Evolutionary conservation across 2,797 vertebrate genomes (phyloP).

Genomic region (Macropodus opercularis): DNA sequence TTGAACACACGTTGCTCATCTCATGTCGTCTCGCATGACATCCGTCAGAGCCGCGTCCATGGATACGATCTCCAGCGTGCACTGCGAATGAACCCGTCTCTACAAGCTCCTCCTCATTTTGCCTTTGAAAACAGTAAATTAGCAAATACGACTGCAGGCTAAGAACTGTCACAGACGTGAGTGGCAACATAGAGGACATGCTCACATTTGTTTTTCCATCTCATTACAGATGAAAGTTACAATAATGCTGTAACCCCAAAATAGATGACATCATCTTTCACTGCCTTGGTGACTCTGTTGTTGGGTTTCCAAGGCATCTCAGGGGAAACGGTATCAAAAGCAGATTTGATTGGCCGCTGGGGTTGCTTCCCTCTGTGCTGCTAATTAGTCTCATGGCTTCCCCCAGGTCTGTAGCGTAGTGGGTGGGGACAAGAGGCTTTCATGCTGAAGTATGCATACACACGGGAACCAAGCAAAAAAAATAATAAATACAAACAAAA

Average conservation of each 20-base stretch:
- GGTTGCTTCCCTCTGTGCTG: constrained; percentile 66
- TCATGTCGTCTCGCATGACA: constrained; percentile 34
- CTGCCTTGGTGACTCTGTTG: constrained; percentile 50
- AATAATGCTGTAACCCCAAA: constrained; percentile 25
- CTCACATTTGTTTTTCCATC: constrained; percentile 26
- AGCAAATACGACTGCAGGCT: constrained; percentile 39
- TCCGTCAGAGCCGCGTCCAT: too few relatives aligned
- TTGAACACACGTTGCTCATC: constrained; percentile 27
- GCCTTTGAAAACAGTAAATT: constrained; percentile 44
- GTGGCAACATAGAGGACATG: constrained; percentile 15
- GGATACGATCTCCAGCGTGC: constrained; percentile 29
- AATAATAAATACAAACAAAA: constrained; percentile 21
- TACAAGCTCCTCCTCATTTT: constrained; percentile 34
- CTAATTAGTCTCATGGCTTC: constrained; percentile 74
- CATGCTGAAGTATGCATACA: constrained; percentile 30
- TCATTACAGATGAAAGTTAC: constrained; percentile 32
- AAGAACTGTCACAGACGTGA: constrained; percentile 7
- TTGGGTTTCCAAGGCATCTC: constrained; percentile 68
- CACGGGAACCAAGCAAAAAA: constrained; percentile 3
- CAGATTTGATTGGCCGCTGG: constrained; percentile 66
- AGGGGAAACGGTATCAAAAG: constrained; percentile 67
- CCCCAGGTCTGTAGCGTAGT: constrained; percentile 62
- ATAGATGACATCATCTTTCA: constrained; percentile 57
- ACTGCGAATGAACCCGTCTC: constrained; percentile 56
- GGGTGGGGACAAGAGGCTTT: constrained; percentile 63